These are phyloP conservation scores for Lerista edwardsae DNA, from an alignment of 2,797 vertebrate genomes.

Conservation along the genomic window DNA sequence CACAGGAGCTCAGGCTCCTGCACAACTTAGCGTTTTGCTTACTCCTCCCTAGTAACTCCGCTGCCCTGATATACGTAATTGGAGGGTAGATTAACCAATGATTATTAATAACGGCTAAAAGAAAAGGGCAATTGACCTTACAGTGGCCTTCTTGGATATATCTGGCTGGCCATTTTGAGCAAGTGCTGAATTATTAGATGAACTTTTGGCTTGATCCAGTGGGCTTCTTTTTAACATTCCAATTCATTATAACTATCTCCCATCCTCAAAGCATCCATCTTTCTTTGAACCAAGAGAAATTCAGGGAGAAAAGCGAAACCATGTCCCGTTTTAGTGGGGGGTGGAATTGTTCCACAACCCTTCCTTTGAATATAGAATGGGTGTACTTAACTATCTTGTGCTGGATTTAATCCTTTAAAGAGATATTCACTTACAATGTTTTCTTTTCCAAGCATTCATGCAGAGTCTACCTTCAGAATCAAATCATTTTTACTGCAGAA, in stretches of 20 bases:
- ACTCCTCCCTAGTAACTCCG: too few relatives aligned
- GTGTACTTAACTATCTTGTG: not conserved
- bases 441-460: slow-evolving; percentile 7
- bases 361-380: not conserved
- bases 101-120: not conserved
- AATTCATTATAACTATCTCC: not conserved
- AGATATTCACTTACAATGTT: not conserved
- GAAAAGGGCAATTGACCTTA: not conserved
- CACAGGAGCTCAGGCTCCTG: too few relatives aligned
- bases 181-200: not conserved
- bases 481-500: slow-evolving; percentile 14
- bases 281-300: not conserved
- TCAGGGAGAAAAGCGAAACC: not conserved
- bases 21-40: too few relatives aligned
- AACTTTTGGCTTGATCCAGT: not conserved
- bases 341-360: not conserved
- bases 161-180: not conserved
- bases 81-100: not conserved
- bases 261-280: not conserved
- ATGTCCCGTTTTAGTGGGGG: not conserved
- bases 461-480: not conserved
- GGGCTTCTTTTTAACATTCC: not conserved
- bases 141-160: not conserved
- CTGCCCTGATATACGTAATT: not conserved
- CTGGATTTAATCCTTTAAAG: not conserved